phyloP scores from a whole-genome alignment of 2,888 invertebrate genomes.

The Coelopa pilipes region DNA sequence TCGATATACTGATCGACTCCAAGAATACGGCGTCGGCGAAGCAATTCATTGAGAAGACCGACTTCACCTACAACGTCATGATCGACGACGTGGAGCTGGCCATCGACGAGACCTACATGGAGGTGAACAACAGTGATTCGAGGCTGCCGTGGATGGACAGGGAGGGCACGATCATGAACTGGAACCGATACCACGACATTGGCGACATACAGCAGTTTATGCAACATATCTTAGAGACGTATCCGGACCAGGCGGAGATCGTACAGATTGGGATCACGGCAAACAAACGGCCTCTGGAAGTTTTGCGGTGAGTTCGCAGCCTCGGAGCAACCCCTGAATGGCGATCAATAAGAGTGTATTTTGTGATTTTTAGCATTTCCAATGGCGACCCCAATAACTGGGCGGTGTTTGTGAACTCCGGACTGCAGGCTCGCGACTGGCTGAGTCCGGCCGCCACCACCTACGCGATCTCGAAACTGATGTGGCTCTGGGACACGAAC shows the following conservation, averaged over 20 bases:
- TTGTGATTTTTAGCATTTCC: conserved; percentile 72
- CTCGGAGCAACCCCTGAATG: background rate
- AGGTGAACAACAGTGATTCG: conserved; percentile 76
- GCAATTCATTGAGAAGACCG: conserved; percentile 72
- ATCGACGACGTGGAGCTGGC: conserved; percentile 82
- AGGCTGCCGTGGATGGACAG: conserved; percentile 59
- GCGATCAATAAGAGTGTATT: background rate
- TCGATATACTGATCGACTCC: conserved; percentile 75
- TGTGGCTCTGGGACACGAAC: conserved; percentile 74
- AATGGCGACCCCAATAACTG: conserved; percentile 73
- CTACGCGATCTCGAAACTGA: conserved; percentile 78
- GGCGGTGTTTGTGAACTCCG: conserved; percentile 78
- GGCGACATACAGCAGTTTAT: conserved; percentile 77
- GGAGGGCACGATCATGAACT: conserved; percentile 71
- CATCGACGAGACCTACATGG: conserved; percentile 71
- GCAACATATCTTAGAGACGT: conserved; percentile 75
- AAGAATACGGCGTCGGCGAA: conserved; percentile 71
- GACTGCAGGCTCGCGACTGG: conserved; percentile 91
- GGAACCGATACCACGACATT: conserved; percentile 80
- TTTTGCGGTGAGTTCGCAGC: conserved; percentile 60
- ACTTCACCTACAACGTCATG: conserved; percentile 75
- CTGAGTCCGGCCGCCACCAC: conserved; percentile 82
- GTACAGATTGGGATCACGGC: conserved; percentile 78
- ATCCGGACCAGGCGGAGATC: conserved; percentile 78
- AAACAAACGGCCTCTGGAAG: conserved; percentile 79